These are phyloP conservation scores for Paraplagusia blochii DNA, from an alignment of 2,113 vertebrate species.

Conservation along the genomic window DNA sequence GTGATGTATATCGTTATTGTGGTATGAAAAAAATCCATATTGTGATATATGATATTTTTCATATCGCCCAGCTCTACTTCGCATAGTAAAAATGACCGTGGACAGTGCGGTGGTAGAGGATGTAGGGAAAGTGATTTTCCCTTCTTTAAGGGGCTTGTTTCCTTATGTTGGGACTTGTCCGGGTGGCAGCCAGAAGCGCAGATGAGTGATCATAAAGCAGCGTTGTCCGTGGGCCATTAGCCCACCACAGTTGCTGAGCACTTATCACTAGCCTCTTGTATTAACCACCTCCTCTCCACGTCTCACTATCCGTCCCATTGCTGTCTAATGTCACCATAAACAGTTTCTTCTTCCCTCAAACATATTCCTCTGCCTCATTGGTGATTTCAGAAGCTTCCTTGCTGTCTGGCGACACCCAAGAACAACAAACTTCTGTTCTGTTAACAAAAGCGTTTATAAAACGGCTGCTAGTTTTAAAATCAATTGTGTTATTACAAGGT, in stretches of 20 bases:
- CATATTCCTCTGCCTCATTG: conserved; percentile 28
- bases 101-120: conserved; percentile 1
- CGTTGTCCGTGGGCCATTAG: conserved; percentile 57
- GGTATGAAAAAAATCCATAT: no score
- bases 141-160: conserved; percentile 13
- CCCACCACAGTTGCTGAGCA: conserved; percentile 58
- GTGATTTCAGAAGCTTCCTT: conserved; percentile 7
- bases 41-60: no score
- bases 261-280: conserved; percentile 60
- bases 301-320: conserved; percentile 1
- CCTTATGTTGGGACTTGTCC: conserved; percentile 50
- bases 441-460: conserved; percentile 33
- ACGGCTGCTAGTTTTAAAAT: conserved; percentile 29
- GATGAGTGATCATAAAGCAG: conserved; percentile 51
- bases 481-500: conserved; percentile 18
- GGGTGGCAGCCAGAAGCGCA: conserved; percentile 25
- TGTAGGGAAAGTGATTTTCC: conserved; percentile 38
- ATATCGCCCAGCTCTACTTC: no score
- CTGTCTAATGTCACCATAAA: conserved; percentile 21
- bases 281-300: conserved; percentile 43
- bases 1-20: no score
- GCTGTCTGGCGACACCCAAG: background rate
- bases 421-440: conserved; percentile 9
- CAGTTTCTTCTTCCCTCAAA: conserved; percentile 2
- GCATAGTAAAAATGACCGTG: background rate